Conservation (phyloP, 2,888 invertebrate genomes). For the Lepidochrysops patricia region DNA sequence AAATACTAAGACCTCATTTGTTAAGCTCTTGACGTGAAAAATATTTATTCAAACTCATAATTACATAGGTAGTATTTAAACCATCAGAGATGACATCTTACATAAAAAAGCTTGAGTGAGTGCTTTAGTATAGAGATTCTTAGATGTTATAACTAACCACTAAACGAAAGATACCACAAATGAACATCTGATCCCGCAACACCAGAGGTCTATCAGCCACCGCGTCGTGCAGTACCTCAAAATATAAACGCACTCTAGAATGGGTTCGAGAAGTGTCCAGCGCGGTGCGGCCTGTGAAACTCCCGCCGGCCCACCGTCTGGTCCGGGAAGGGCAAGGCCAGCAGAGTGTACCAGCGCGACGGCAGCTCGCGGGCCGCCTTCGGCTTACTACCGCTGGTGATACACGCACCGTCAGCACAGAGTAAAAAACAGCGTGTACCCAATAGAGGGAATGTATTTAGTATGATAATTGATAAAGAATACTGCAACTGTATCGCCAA, state of each 20-base stretch:
- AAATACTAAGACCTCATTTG: neutral
- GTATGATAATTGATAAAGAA: too few relatives aligned
- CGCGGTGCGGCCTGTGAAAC: conserved; percentile 82
- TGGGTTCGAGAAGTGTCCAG: conserved; percentile 93
- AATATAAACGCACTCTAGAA: conserved; percentile 73
- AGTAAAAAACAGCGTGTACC: too few relatives aligned
- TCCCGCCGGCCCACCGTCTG: conserved; percentile 92
- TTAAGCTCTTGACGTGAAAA: neutral
- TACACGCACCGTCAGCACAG: conserved; percentile 14
- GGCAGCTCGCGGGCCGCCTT: conserved; percentile 77
- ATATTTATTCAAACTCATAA: neutral
- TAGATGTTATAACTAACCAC: too few relatives aligned
- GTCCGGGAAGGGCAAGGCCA: conserved; percentile 94
- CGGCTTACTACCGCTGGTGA: conserved; percentile 40
- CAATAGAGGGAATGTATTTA: too few relatives aligned
- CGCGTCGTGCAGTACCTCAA: conserved; percentile 58
- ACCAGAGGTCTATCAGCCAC: conserved; percentile 41
- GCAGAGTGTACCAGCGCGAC: conserved; percentile 90
- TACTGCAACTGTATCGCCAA: too few relatives aligned
- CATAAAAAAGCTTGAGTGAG: too few relatives aligned
- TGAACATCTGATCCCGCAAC: neutral
- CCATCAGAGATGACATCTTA: too few relatives aligned
- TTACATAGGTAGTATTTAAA: too few relatives aligned
- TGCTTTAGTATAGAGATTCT: too few relatives aligned
- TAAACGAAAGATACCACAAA: neutral